Evolutionary conservation across 2,113 vertebrate species (phyloP).

Genomic region (Atherinomorus stipes): DNA sequence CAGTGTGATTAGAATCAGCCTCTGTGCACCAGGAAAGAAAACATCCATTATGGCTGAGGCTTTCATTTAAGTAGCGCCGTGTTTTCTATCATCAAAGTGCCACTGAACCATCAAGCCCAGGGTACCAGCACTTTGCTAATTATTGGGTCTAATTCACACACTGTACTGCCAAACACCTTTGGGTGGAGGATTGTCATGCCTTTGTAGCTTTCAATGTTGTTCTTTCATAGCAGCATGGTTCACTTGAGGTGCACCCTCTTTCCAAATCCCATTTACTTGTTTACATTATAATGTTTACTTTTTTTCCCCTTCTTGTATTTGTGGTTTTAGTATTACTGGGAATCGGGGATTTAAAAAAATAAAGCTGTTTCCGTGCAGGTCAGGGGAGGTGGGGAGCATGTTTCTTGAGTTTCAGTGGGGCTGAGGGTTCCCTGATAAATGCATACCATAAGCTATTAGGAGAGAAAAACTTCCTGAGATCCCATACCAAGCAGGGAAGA

Average conservation of each 20-base stretch:
- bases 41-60: conserved; percentile 68
- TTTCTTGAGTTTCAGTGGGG: conserved; percentile 23
- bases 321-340: conserved; percentile 49
- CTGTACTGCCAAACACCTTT: conserved; percentile 66
- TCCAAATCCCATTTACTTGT: conserved; percentile 31
- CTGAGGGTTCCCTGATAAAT: conserved; percentile 60
- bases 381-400: conserved; percentile 48
- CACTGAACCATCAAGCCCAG: conserved; percentile 82
- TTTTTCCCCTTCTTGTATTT: neutral
- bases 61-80: conserved; percentile 82
- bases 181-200: conserved; percentile 69
- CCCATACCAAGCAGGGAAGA: conserved; percentile 7
- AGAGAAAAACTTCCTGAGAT: conserved; percentile 44
- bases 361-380: conserved; percentile 70
- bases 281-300: conserved; percentile 50
- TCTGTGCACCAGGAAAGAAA: conserved; percentile 58
- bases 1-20: conserved; percentile 66
- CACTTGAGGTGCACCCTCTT: conserved; percentile 56
- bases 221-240: conserved; percentile 71
- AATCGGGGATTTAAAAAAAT: conserved; percentile 37
- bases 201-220: conserved; percentile 63
- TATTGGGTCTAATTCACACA: conserved; percentile 77
- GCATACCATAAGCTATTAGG: conserved; percentile 57
- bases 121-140: conserved; percentile 82
- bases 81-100: conserved; percentile 56